Evolutionary conservation across 1,140 invertebrate species (phyloP), one percentile per base, ranked within the genome.

Genomic region (Sarcophaga bullata): DNA sequence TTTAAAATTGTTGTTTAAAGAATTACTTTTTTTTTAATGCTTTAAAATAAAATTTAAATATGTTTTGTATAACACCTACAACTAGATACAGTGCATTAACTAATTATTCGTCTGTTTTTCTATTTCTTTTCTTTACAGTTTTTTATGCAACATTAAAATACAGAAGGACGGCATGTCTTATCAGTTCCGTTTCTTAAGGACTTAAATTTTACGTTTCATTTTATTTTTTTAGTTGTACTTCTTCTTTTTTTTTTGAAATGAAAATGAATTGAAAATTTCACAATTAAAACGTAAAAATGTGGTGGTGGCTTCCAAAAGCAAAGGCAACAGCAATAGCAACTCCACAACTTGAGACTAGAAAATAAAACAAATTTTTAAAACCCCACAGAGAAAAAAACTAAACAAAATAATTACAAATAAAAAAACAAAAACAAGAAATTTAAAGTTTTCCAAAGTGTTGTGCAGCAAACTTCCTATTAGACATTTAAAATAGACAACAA

Each of bases 361-460:
- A 58, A 58, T 58, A 58, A 58, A 58, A n/a, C n/a, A n/a, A n/a
- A n/a, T n/a, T n/a, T n/a, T n/a, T n/a, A n/a, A n/a, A n/a, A n/a
- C n/a, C n/a, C n/a, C n/a, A n/a, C n/a, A n/a, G n/a, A n/a, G n/a
- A n/a, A n/a, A n/a, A n/a, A n/a, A n/a, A n/a, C n/a, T 15, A 11
- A 13, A 58, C 4, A 58, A 4, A 58, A 58, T 0, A 58, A 58
- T 7, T n/a, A n/a, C 7, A 58, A 58, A 13, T 9, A 68, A 68
- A 68, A 25, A 6, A 68, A 68, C n/a, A 68, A 13, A 68, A 13
- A 58, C 9, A 58, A 8, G 15, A 15, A 17, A 68, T 52, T 50
- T 25, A 47, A 48, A 76, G 73, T 46, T 78, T 78, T 78, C 25
- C 75, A 78, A 76, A 52, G 75, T 25, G 75, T 78, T 78, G 75